A percentile compares a stretch with the other conserved stretches of the same genome.
Conservation (phyloP, 2,888 invertebrate species). For the Lepidochrysops patricia region DNA sequence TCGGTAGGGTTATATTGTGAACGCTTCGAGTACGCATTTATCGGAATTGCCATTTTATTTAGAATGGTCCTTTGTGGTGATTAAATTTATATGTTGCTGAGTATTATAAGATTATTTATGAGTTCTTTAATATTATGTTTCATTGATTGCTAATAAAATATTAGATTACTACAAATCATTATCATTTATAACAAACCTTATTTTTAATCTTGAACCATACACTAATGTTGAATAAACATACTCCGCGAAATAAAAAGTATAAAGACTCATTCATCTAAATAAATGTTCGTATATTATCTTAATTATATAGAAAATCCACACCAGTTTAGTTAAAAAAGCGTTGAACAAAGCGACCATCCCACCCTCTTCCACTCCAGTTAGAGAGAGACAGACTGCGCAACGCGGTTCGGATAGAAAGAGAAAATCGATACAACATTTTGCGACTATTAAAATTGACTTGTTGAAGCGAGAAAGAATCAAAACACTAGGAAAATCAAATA, state of each 20-base stretch:
- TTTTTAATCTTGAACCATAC: too few relatives aligned
- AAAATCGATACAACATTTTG: conserved; percentile 34
- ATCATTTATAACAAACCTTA: too few relatives aligned
- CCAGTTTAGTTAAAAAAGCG: neutral
- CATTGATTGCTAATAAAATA: too few relatives aligned
- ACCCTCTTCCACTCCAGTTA: conserved; percentile 12
- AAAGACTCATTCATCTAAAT: neutral
- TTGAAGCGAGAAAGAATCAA: conserved; percentile 40
- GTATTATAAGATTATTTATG: too few relatives aligned
- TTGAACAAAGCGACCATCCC: conserved; percentile 15
- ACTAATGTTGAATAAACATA: too few relatives aligned
- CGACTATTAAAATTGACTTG: conserved; percentile 28
- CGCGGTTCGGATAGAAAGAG: conserved; percentile 40
- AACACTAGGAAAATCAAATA: conserved; percentile 26
- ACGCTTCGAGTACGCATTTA: neutral
- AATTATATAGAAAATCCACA: neutral
- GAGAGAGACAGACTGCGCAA: conserved; percentile 32
- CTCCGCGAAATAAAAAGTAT: neutral
- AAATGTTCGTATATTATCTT: neutral
- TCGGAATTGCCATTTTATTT: neutral
- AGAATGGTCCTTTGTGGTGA: neutral
- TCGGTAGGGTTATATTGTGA: neutral
- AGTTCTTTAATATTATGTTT: too few relatives aligned
- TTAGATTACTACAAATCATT: too few relatives aligned
- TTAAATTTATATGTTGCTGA: too few relatives aligned